Evolutionary conservation across 35 echinoderm and acorn worm species (phyloP).

Genomic region (Apostichopus parvimensis): DNA sequence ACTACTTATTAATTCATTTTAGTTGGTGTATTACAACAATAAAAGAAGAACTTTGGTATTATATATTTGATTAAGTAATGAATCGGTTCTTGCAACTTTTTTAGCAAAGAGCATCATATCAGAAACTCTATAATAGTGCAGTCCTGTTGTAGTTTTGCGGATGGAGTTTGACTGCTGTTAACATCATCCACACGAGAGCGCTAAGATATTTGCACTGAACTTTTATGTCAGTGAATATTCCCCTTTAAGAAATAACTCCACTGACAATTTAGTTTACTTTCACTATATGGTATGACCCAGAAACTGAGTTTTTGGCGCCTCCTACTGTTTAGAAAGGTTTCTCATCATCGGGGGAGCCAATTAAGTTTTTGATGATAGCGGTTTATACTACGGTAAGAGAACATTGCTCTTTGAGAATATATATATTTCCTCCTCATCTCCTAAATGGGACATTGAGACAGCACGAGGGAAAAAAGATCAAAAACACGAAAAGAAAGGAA

Average conservation of each 20-base stretch:
- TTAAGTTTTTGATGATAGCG: background rate
- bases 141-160: no score
- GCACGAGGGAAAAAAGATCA: background rate
- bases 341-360: background rate
- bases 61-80: no score
- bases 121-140: no score
- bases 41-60: no score
- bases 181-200: no score
- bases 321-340: background rate
- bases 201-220: background rate
- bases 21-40: no score
- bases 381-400: background rate
- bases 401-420: background rate
- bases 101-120: no score
- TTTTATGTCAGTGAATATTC: background rate
- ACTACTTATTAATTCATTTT: no score
- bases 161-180: no score
- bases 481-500: background rate
- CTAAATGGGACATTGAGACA: background rate
- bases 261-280: background rate
- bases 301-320: background rate
- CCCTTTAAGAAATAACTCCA: background rate
- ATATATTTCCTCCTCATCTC: background rate
- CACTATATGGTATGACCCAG: background rate
- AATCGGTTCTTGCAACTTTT: no score